These are phyloP conservation scores for Connochaetes taurinus DNA, from an alignment of 2,113 vertebrate species.

Conservation along the genomic window DNA sequence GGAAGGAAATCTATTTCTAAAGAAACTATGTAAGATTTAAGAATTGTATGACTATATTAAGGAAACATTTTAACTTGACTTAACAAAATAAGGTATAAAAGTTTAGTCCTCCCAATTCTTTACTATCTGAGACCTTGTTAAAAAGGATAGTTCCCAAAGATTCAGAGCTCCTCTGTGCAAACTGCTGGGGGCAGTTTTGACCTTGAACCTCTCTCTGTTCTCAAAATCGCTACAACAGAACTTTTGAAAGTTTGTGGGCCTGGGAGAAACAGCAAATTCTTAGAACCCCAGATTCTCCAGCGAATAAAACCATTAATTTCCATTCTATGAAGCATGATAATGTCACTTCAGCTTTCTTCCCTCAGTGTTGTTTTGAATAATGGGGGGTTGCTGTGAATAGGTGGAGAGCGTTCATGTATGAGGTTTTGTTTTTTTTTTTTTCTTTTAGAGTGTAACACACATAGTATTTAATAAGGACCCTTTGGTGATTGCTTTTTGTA, in stretches of 20 bases:
- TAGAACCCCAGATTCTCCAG: background rate
- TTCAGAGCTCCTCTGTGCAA: background rate
- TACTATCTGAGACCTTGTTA: background rate
- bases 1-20: background rate
- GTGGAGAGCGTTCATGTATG: background rate
- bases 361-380: background rate
- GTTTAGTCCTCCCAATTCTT: background rate
- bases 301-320: background rate
- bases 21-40: background rate
- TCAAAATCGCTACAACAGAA: background rate
- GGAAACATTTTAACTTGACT: conserved; percentile 9
- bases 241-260: background rate
- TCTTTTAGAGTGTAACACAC: background rate
- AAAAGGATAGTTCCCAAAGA: background rate
- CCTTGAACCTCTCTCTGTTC: background rate
- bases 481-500: background rate
- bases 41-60: background rate
- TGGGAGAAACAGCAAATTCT: background rate
- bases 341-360: background rate
- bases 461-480: background rate
- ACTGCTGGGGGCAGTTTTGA: background rate
- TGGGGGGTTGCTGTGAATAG: too few species aligned
- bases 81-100: background rate
- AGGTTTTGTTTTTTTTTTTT: background rate
- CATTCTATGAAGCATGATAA: background rate